These are phyloP conservation scores for Drosophila yakuba DNA, from an alignment of 1,140 invertebrate species.

Conservation along the genomic window DNA sequence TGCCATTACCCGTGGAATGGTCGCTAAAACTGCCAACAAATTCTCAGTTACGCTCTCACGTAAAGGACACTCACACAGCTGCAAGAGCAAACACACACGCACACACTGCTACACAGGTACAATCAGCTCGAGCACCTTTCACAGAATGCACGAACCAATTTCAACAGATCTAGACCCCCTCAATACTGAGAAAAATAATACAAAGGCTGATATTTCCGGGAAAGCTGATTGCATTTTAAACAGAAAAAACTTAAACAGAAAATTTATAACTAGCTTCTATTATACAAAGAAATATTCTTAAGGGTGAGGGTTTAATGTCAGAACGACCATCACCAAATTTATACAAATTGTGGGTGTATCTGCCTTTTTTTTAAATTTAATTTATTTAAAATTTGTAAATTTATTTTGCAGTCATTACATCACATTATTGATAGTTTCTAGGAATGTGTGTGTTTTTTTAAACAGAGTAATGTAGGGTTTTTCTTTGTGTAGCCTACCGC, in stretches of 20 bases:
- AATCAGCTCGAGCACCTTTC: constrained; percentile 48
- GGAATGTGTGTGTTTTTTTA: no score
- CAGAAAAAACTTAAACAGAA: no score
- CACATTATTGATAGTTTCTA: not conserved
- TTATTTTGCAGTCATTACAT: not conserved
- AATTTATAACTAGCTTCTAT: no score
- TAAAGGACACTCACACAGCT: constrained; percentile 28
- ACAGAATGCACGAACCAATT: constrained; percentile 43
- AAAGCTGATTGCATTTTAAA: not conserved
- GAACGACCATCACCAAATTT: no score
- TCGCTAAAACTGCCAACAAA: constrained; percentile 50
- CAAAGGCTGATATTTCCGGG: not conserved
- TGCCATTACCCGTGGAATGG: constrained; percentile 45
- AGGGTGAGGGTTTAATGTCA: no score
- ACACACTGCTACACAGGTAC: constrained; percentile 13
- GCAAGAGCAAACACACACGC: constrained; percentile 14
- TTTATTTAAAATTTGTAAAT: no score
- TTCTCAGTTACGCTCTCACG: constrained; percentile 62
- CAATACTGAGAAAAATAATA: constrained; percentile 5
- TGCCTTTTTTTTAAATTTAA: no score
- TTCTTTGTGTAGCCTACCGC: constrained; percentile 34
- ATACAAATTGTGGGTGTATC: not conserved
- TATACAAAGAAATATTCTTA: no score
- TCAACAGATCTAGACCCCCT: constrained; percentile 23
- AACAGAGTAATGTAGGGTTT: no score